Evolutionary conservation across 2,113 vertebrate species (phyloP).

Genomic region (Urocitellus parryii): DNA sequence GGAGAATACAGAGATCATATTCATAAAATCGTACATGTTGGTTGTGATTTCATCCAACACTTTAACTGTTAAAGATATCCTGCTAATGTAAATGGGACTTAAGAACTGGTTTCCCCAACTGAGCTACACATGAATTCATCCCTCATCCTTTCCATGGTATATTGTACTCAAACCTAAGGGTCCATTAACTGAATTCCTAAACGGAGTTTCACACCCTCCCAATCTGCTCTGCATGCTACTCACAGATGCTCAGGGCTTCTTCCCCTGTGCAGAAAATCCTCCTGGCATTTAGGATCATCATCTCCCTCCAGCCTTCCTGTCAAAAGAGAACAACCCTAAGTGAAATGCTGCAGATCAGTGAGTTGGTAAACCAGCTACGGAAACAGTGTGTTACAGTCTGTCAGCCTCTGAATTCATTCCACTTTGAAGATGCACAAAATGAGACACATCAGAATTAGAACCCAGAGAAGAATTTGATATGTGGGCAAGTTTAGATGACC

Average conservation of each 20-base stretch:
- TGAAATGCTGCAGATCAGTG: slow-evolving; percentile 67
- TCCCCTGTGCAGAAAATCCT: neutral
- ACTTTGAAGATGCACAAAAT: slow-evolving; percentile 56
- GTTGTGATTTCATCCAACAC: slow-evolving; percentile 44
- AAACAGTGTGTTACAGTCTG: slow-evolving; percentile 55
- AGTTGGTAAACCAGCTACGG: slow-evolving; percentile 55
- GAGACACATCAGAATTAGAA: slow-evolving; percentile 34
- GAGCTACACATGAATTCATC: slow-evolving; percentile 49
- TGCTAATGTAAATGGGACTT: slow-evolving; percentile 64
- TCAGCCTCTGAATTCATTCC: slow-evolving; percentile 38
- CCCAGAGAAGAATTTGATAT: neutral
- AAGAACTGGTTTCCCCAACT: neutral
- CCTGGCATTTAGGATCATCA: slow-evolving; percentile 58
- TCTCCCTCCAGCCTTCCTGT: slow-evolving; percentile 69
- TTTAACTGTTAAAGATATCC: slow-evolving; percentile 47
- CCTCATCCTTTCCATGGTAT: neutral
- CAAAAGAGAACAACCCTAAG: slow-evolving; percentile 51
- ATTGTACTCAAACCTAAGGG: neutral
- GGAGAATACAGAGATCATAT: neutral
- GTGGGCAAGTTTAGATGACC: neutral
- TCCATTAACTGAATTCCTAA: slow-evolving; percentile 48
- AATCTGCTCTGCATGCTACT: neutral
- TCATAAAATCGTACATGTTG: slow-evolving; percentile 40
- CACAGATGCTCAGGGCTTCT: neutral
- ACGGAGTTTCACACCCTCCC: neutral